Evolutionary conservation across 2,113 vertebrate species (phyloP), one percentile per base, ranked within the genome.

Genomic region (Theristicus caerulescens): DNA sequence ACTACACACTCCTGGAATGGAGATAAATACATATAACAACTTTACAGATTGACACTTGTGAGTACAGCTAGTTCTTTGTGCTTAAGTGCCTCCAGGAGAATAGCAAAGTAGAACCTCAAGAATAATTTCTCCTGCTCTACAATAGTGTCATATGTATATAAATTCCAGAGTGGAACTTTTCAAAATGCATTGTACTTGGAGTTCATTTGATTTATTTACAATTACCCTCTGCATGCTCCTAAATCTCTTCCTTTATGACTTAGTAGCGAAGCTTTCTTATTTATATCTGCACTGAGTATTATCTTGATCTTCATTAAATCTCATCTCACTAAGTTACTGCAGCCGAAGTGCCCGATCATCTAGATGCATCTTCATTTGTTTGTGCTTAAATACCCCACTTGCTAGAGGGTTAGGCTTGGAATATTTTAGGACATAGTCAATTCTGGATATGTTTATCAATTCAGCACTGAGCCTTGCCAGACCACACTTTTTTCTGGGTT

Each of bases 141-240:
- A 93, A 8, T 44, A 66, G 11, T 84, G 86, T 86, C 86, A 92
- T 38, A 65, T 46, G 25, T 57, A 61, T 61, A 89, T 94, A 92
- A 92, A 94, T 96, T 92, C 42, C 36, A 61, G 57, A 93, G 61
- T 15, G 40, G 32, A 91, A 94, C 77, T 92, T 96, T 84, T 89
- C 47, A 88, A 89, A 94, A 89, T 69, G 32, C 17, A 82, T 78
- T 91, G 49, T 88, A 46, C 25, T 65, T 52, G 40, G 72, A 78
- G 49, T 86, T 91, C 47, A 67, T 95, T 79, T 95, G 95, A 96
- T 95, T 93, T 97, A 94, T 94, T 95, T 88, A 76, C 83, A 94
- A 80, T 93, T 94, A 91, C 31, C 32, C 86, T 83, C 91, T 84
- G 38, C 27, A 32, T 90, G 61, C 82, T 93, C 77, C 83, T 97